Conservation (phyloP, 2,797 vertebrate species). For the Liasis olivaceus region DNA sequence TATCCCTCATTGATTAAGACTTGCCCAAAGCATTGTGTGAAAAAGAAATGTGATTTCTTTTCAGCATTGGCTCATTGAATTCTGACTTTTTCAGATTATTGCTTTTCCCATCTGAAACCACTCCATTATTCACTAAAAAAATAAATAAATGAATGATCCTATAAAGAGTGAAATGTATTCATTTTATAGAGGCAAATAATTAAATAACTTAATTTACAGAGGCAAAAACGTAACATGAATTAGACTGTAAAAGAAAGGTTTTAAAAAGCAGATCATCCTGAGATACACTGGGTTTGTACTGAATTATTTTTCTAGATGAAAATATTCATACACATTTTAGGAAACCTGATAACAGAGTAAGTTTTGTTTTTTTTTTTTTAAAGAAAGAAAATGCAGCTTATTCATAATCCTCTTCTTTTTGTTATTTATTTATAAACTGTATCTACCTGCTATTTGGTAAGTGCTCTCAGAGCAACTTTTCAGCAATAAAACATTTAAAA, state of each 20-base stretch:
- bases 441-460: background rate
- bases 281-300: background rate
- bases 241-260: background rate
- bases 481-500: constrained; percentile 7
- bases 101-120: background rate
- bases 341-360: background rate
- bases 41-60: background rate
- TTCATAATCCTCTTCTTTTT: background rate
- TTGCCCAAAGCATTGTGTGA: background rate
- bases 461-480: background rate
- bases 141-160: background rate
- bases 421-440: background rate
- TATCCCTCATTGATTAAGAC: background rate
- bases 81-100: background rate
- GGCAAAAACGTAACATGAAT: background rate
- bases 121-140: background rate
- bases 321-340: background rate
- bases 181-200: background rate
- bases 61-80: background rate
- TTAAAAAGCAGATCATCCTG: background rate
- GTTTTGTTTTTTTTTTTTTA: background rate
- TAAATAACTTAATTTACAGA: background rate
- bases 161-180: fast-evolving
- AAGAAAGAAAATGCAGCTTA: background rate
- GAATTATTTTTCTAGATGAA: background rate